Evolutionary conservation across 2,888 invertebrate genomes (phyloP), one percentile per base, ranked within the genome.

Genomic region (Trachelus troglodyta): DNA sequence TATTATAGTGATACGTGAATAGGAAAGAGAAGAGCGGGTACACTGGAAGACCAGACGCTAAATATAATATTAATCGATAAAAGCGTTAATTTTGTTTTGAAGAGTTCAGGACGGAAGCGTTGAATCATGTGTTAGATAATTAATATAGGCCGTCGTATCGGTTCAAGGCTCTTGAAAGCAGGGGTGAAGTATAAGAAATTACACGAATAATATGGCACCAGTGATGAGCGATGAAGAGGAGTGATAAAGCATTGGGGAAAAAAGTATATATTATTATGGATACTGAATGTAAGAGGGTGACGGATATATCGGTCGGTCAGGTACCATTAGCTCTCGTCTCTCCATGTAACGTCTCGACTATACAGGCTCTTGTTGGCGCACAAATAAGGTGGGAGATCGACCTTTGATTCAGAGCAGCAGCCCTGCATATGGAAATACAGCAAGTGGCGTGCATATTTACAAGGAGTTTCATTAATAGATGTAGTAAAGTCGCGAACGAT

Each of bases 361-460:
- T 81, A 85, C 83, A 86, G 87, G 86, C 83, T 90, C 90, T 90
- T 90, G 89, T 89, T 90, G 89, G 90, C 90, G 89, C 88, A 90
- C 88, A 88, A 88, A 89, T 86, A 86, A 85, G 83, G 81, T 84
- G 87, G 85, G 88, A 88, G 87, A 88, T 90, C 88, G 83, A 88
- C 87, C 87, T 85, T 87, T 86, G 88, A 90, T 90, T 89, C 83
- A 88, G 87, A 82, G 76, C 75, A 79, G 75, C 75, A 68, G 31
- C 31, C 71, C 34, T 71, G 71, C 71, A 15, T 31, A 31, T 71
- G 9, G 71, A 31, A 71, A 71, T 71, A 33, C 9, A 34, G 71
- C 31, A 71, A 71, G 71, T 71, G 71, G 71, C 71, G 34, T 71
- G 9, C 23, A 71, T 81, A 81, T 80, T 73, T 81, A 80, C 81